Evolutionary conservation across 2,888 invertebrate species (phyloP), one percentile per base, ranked within the genome.

Genomic region (Nemoura dubitans): DNA sequence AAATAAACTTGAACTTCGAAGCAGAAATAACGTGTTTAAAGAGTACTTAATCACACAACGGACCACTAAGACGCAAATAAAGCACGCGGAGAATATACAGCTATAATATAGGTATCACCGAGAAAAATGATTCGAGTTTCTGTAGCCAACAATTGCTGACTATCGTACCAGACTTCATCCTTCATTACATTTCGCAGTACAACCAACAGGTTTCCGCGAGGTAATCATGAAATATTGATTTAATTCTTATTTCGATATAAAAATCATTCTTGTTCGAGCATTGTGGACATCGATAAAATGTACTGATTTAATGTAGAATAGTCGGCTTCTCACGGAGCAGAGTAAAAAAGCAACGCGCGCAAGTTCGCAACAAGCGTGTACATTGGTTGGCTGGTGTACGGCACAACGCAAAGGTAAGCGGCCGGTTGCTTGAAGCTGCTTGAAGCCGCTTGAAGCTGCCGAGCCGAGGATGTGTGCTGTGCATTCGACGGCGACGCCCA

Each of bases 261-360:
- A 83, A 83, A 83, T 42, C 28, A 42, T 5, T 43, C 83, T 30
- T 78, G 78, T 78, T 78, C 78, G 78, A 78, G 27, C 26, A 30
- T 30, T 30, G 30, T 29, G 43, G 30, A 42, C 42, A 83, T 42
- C 29, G 83, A 83, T 83, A 83, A 83, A 83, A 78, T 28, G 78
- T 26, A 78, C 28, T 42, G 83, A 42, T 83, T 83, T 83, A 42
- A 83, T 83, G 26, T 42, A 83, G 36, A 42, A 83, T 30, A 83
- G 83, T 30, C 83, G 83, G 83, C 42, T 83, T 83, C 83, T 83
- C 83, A 83, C 83, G 83, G 83, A 83, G 26, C n/a, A n/a, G 81
- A 29, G 30, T 30, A 81, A 59, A 81, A 81, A 30, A 81, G 28
- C 29, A 81, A 81, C 21, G 81, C 80, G 36, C 36, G 36, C 10